Evolutionary conservation across 2,888 invertebrate genomes (phyloP).

Genomic region (Parnassius orleans): DNA sequence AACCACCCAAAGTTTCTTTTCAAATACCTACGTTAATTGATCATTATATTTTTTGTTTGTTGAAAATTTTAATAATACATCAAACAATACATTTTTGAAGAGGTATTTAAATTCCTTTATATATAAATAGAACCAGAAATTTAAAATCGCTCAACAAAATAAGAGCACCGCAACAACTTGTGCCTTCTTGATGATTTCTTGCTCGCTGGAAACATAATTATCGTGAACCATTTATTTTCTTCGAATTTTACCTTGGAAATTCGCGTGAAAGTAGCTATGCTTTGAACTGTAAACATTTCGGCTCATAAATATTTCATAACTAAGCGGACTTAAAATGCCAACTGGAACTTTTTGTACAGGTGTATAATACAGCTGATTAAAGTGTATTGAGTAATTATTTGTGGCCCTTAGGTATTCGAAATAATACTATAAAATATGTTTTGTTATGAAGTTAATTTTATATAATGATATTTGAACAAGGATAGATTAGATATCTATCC

Average conservation of each 20-base stretch:
- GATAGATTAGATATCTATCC: too few relatives aligned
- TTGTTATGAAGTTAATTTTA: too few relatives aligned
- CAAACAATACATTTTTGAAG: background rate
- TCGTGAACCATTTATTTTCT: conserved; percentile 38
- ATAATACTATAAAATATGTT: too few relatives aligned
- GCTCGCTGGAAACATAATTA: conserved; percentile 35
- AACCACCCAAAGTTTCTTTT: too few relatives aligned
- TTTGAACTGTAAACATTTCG: conserved; percentile 40
- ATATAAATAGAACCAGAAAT: conserved; percentile 7
- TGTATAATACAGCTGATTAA: conserved; percentile 29
- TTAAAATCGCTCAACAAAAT: conserved; percentile 13
- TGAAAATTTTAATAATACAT: background rate
- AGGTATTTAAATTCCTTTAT: conserved; percentile 1
- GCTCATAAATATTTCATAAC: conserved; percentile 62
- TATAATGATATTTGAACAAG: too few relatives aligned
- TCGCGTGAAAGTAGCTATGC: conserved; percentile 35
- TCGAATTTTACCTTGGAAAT: conserved; percentile 40
- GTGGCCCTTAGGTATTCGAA: too few relatives aligned
- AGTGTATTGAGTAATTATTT: conserved; percentile 15
- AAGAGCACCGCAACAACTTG: conserved; percentile 21
- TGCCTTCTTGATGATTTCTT: conserved; percentile 26
- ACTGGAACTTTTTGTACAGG: conserved; percentile 33
- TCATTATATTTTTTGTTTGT: too few relatives aligned
- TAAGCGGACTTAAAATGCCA: conserved; percentile 34
- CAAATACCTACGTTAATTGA: too few relatives aligned